These are phyloP conservation scores for Suricata suricatta DNA, from an alignment of 2,113 vertebrate species.

Conservation along the genomic window DNA sequence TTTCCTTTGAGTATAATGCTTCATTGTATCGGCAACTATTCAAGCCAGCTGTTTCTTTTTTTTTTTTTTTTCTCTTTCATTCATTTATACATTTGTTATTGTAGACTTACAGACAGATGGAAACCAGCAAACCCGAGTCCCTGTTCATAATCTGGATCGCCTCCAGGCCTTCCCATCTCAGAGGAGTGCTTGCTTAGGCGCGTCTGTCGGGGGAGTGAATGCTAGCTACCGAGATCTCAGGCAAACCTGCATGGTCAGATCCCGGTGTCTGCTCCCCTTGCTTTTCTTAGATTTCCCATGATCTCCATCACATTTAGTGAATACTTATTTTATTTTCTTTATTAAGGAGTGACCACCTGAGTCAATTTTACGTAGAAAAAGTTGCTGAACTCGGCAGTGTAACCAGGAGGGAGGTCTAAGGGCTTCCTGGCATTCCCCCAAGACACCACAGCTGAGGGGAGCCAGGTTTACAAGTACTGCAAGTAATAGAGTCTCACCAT, in stretches of 20 bases:
- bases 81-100: background rate
- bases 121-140: background rate
- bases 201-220: background rate
- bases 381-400: background rate
- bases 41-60: background rate
- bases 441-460: background rate
- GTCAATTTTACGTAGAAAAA: background rate
- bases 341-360: background rate
- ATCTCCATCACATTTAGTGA: background rate
- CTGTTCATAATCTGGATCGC: background rate
- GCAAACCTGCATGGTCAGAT: background rate
- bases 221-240: background rate
- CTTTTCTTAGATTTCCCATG: background rate
- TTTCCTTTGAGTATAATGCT: background rate
- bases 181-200: background rate
- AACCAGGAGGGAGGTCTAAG: background rate
- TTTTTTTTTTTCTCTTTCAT: background rate
- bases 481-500: background rate
- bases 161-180: background rate
- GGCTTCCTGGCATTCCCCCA: background rate
- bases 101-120: background rate
- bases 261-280: background rate
- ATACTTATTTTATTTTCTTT: constrained; percentile 2
- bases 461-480: background rate
- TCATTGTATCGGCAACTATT: background rate